Base-by-base conservation (phyloP, 2,888 invertebrate species). In the Callimorpha dominula region DNA sequence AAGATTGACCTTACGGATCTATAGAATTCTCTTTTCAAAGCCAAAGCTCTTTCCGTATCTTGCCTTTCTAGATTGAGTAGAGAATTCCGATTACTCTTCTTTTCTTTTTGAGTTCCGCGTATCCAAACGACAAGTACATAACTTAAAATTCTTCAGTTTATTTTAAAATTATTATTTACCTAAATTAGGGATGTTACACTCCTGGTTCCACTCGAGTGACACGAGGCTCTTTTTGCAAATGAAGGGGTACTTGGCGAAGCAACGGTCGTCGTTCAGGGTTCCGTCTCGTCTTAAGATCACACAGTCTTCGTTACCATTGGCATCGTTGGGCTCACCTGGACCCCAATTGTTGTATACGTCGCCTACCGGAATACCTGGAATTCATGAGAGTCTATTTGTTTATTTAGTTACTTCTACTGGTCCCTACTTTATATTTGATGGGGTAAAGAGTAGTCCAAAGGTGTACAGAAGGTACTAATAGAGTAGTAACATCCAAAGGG, bases 191-290 rank as follows among this genome's bases (percentile, higher is more conserved):
- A 91, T 85, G 68, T 92, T 85, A 76, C 94, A 94, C 0, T 79
- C 66, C 0, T 75, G 67, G 62, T 94, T 93, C 94, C 94, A 95
- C 12, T 91, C 84, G 12, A 94, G 70, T 0, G 86, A 79, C 4
- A 74, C 74, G 0, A 91, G 81, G 0, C 85, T 84, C 76, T 93
- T 95, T 81, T 92, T 94, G 84, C 95, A 95, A 8, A 94, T 87
- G 73, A 92, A 95, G 0, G 92, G 89, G 66, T 81, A 84, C n/a
- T 80, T 86, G 4, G 78, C 80, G 11, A 75, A 65, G 68, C 95
- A 95, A 1, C 70, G 65, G 20, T 86, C 86, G 52, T 93, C 94
- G 63, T 91, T 90, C 20, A 93, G 75, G 2, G 78, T 80, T 0
- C 88, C 88, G 0, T 88, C 84, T 0, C 82, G 78, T 31, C 68